Percentiles rank a stretch among this genome's conserved stretches.
Conservation (phyloP, 2,888 invertebrate species). For the Eutolmus rufibarbis region DNA sequence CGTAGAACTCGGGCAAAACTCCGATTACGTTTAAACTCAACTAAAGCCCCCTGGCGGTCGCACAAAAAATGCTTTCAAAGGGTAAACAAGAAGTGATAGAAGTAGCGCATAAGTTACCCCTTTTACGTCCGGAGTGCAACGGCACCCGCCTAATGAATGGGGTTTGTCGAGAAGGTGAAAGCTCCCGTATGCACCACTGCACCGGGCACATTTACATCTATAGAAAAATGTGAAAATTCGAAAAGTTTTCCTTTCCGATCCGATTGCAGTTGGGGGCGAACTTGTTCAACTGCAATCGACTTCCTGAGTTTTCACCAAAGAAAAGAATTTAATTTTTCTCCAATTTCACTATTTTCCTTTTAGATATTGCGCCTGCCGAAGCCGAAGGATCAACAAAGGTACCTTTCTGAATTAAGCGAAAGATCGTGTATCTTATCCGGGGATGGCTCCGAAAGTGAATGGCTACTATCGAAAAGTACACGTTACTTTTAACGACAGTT, state of each 20-base stretch:
- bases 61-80: background rate
- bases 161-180: background rate
- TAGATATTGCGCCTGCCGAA: background rate
- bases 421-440: background rate
- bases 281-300: background rate
- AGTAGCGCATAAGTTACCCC: background rate
- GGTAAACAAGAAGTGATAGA: background rate
- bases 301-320: background rate
- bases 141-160: background rate
- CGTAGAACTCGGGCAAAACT: background rate
- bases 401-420: background rate
- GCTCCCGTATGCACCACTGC: background rate
- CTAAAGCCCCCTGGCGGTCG: background rate
- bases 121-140: background rate
- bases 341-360: background rate
- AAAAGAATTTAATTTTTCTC: background rate
- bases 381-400: background rate
- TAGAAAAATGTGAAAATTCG: background rate
- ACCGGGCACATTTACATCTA: background rate
- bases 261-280: background rate
- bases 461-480: background rate
- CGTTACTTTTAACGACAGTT: background rate
- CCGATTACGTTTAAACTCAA: background rate
- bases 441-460: background rate
- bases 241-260: background rate